phyloP scores from a whole-genome alignment of 2,888 invertebrate species.

The Tenthredo distinguenda region DNA sequence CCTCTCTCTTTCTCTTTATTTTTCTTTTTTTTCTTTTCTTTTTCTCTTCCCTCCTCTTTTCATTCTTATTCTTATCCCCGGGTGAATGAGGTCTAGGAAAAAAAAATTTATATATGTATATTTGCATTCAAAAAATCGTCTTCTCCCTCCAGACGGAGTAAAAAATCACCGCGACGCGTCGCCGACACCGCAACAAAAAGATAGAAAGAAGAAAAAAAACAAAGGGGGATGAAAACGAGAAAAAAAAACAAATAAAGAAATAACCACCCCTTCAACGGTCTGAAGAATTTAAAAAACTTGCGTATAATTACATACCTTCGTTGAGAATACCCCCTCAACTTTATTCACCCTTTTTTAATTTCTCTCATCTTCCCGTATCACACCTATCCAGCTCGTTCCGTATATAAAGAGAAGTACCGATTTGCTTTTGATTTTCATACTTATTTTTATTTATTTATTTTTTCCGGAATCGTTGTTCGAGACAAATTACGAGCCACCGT shows the following conservation, averaged over 20 bases:
- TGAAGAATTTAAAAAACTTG: conserved; percentile 1
- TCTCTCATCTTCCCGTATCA: neutral
- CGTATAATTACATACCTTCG: neutral
- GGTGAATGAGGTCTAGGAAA: neutral
- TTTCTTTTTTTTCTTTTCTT: neutral
- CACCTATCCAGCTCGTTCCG: neutral
- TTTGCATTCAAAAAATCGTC: conserved; percentile 21
- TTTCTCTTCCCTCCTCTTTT: no score
- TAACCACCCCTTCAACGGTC: neutral
- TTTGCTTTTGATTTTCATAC: neutral
- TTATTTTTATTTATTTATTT: neutral
- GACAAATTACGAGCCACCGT: neutral
- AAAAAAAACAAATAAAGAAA: neutral
- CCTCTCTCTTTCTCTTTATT: neutral
- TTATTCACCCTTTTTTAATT: conserved; percentile 25
- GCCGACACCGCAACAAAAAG: neutral
- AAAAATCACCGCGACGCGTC: neutral
- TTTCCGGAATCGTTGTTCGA: neutral
- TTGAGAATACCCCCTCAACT: neutral
- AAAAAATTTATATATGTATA: neutral
- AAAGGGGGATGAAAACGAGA: neutral
- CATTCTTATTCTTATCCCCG: neutral
- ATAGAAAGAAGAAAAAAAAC: neutral
- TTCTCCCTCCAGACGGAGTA: conserved; percentile 14
- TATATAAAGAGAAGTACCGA: neutral